These are phyloP conservation scores for Sardina pilchardus DNA, from an alignment of 2,113 vertebrate species.

Conservation along the genomic window DNA sequence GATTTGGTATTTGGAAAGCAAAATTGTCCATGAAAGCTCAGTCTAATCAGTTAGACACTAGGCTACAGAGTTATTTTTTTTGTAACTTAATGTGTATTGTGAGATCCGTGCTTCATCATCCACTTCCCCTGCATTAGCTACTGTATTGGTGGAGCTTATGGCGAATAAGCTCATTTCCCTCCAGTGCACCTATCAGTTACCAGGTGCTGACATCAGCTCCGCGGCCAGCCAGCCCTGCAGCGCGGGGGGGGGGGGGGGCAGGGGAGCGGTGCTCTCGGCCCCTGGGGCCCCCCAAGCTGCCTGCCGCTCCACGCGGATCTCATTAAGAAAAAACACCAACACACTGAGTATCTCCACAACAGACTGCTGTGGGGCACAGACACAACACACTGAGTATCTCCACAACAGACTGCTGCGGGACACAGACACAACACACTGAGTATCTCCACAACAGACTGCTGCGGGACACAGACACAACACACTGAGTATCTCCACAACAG, in stretches of 20 bases:
- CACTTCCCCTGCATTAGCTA: neutral
- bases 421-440: constrained; percentile 18
- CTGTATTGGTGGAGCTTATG: neutral
- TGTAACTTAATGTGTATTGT: neutral
- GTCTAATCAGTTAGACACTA: neutral
- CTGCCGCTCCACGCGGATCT: constrained; percentile 44
- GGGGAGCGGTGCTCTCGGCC: neutral
- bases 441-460: too few relatives aligned
- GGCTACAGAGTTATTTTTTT: neutral
- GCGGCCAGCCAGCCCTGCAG: constrained; percentile 24
- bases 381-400: constrained; percentile 21
- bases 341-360: too few relatives aligned
- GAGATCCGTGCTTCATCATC: neutral
- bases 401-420: too few relatives aligned
- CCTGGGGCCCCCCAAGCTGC: constrained; percentile 36
- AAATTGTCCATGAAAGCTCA: neutral
- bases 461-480: too few relatives aligned
- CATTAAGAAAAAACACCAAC: constrained; percentile 42
- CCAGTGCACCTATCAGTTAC: neutral
- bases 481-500: too few relatives aligned
- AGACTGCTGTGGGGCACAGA: too few relatives aligned
- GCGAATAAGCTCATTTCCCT: neutral
- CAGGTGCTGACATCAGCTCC: constrained; percentile 34
- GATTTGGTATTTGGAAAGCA: neutral
- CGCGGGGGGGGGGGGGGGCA: neutral